Conservation (phyloP, 2,797 vertebrate genomes). For the Tympanoctomys barrerae region DNA sequence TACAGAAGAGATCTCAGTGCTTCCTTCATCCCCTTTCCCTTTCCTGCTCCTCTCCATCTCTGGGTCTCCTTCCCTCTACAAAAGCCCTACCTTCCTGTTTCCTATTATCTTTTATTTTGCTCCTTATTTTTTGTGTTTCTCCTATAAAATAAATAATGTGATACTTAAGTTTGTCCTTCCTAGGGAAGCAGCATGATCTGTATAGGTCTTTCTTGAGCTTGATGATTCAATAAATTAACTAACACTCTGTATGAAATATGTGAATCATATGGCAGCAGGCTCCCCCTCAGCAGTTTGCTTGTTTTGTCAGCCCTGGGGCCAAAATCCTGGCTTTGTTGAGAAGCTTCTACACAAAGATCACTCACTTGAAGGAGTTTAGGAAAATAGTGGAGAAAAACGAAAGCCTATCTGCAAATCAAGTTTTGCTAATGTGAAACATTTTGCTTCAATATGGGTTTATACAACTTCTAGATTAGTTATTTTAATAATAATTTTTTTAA, state of each 20-base stretch:
- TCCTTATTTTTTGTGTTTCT: neutral
- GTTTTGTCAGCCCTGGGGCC: neutral
- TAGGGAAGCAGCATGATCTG: neutral
- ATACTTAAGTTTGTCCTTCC: neutral
- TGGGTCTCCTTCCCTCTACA: too few relatives aligned
- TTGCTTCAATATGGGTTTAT: slow-evolving; percentile 30
- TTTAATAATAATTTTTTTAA: slow-evolving; percentile 13
- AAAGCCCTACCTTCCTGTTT: neutral
- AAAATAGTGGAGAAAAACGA: slow-evolving; percentile 4
- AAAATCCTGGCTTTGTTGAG: neutral
- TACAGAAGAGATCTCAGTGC: neutral
- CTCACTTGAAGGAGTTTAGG: neutral
- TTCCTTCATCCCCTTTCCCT: neutral
- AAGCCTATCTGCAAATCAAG: neutral
- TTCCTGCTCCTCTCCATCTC: neutral
- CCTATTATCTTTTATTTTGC: neutral
- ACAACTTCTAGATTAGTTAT: neutral
- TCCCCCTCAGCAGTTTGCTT: neutral
- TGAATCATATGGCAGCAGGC: neutral
- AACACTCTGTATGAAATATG: neutral
- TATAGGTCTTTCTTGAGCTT: neutral
- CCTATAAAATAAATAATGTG: neutral
- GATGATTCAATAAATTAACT: neutral
- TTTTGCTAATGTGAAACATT: neutral
- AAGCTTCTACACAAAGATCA: neutral